phyloP scores from a whole-genome alignment of 2,797 vertebrate species.

The Bradypodion ventrale region DNA sequence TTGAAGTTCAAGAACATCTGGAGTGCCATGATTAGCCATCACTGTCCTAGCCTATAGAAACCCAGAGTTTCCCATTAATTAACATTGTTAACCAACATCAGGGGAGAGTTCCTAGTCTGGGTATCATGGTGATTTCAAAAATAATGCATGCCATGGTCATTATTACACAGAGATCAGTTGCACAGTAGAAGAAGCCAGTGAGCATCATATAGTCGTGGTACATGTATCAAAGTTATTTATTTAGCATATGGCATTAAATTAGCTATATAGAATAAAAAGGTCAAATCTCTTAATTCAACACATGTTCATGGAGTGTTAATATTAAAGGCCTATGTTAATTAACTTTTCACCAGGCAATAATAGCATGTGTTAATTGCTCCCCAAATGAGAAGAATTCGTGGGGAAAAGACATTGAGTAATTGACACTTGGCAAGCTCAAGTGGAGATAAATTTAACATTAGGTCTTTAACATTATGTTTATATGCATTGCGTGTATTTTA shows the following conservation, averaged over 20 bases:
- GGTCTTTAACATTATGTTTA: neutral
- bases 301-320: neutral
- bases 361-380: slow-evolving; percentile 18
- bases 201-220: neutral
- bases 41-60: neutral
- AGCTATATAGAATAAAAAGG: neutral
- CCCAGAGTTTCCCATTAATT: no score
- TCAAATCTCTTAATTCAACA: neutral
- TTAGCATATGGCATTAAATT: no score
- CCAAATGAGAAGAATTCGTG: neutral
- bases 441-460: slow-evolving; percentile 10
- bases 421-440: slow-evolving; percentile 8
- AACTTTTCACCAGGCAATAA: slow-evolving; percentile 17
- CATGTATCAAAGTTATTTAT: neutral
- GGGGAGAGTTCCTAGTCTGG: neutral
- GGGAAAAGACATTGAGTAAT: neutral
- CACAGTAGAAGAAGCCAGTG: neutral
- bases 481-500: neutral
- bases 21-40: no score
- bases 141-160: neutral
- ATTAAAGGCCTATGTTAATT: slow-evolving; percentile 20
- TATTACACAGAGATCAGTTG: neutral
- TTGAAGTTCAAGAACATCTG: no score
- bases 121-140: neutral
- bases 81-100: neutral